Evolutionary conservation across 2,888 invertebrate genomes (phyloP), one percentile per base, ranked within the genome.

Genomic region (Encarsia formosa): DNA sequence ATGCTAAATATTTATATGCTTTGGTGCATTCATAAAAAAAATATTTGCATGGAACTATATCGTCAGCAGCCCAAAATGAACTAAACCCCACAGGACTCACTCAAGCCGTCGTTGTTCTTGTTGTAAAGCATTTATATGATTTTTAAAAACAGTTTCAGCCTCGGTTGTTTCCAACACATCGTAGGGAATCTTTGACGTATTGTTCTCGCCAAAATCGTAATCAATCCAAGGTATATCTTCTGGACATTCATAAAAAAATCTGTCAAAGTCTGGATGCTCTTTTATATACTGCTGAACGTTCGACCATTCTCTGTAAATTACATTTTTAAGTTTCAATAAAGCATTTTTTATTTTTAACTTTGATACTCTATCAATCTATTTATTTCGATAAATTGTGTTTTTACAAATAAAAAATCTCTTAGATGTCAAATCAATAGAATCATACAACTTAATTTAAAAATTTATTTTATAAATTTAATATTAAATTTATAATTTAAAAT

Each of bases 21-120:
- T 38, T 2, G 38, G 46, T 22, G 29, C 34, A 32, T 37, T 38
- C 29, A 31, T 42, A 5, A 50, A 44, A 49, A 49, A 26, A 43
- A 26, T 48, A 35, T 47, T 47, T 20, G 44, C 55, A 35, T 37
- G 19, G 15, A 32, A 53, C 34, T 40, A 39, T 55, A 18, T 42
- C n/a, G 37, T 46, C 40, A 42, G 43, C 39, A 35, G 37, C 39
- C 16, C 47, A 24, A 34, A 45, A 16, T 22, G n/a, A 44, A 38
- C 5, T 5, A 40, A 40, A 37, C 40, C 18, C n/a, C 31, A 38
- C 24, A 50, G 43, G n/a, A 82, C 89, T 83, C 76, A 94, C 92
- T 95, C 94, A 68, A 89, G 82, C 73, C 92, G 86, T 68, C 91
- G 88, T 67, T 93, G 90, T 71, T 94, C 93, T 68, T 91, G 91